Evolutionary conservation across 2,797 vertebrate species (phyloP).

Genomic region (Notolabrus celidotus): DNA sequence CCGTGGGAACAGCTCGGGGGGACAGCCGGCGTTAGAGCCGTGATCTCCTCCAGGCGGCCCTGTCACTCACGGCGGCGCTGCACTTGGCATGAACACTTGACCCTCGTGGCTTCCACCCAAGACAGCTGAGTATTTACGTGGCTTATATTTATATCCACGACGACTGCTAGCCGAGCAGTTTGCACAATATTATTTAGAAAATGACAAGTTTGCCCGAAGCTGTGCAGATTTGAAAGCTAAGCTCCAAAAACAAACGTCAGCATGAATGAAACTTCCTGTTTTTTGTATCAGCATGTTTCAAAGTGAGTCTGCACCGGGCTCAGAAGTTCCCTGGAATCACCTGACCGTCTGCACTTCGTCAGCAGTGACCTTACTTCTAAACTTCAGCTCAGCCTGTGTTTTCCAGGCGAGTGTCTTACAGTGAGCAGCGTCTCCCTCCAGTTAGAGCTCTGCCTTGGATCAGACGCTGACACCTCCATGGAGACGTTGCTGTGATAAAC

Average conservation of each 20-base stretch:
- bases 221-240: too few relatives aligned
- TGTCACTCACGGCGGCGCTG: constrained; percentile 80
- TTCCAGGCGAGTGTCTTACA: constrained; percentile 51
- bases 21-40: constrained; percentile 30
- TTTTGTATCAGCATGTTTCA: too few relatives aligned
- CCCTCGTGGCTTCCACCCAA: constrained; percentile 55
- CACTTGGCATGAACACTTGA: constrained; percentile 63
- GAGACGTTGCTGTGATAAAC: constrained; percentile 59
- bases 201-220: not conserved
- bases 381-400: constrained; percentile 47
- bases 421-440: constrained; percentile 11
- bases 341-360: constrained; percentile 29
- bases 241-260: too few relatives aligned
- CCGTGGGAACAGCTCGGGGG: constrained; percentile 40
- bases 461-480: constrained; percentile 46
- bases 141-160: constrained; percentile 78
- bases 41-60: constrained; percentile 76
- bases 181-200: constrained; percentile 26
- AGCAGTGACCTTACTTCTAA: constrained; percentile 20
- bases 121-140: constrained; percentile 89
- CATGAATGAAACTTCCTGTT: too few relatives aligned
- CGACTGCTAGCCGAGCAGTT: constrained; percentile 40
- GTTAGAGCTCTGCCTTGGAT: constrained; percentile 60
- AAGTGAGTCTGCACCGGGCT: too few relatives aligned
- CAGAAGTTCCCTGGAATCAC: not conserved